Evolutionary conservation across 1,140 invertebrate genomes (phyloP), one percentile per base, ranked within the genome.

Genomic region (Lordiphosa mommai): DNA sequence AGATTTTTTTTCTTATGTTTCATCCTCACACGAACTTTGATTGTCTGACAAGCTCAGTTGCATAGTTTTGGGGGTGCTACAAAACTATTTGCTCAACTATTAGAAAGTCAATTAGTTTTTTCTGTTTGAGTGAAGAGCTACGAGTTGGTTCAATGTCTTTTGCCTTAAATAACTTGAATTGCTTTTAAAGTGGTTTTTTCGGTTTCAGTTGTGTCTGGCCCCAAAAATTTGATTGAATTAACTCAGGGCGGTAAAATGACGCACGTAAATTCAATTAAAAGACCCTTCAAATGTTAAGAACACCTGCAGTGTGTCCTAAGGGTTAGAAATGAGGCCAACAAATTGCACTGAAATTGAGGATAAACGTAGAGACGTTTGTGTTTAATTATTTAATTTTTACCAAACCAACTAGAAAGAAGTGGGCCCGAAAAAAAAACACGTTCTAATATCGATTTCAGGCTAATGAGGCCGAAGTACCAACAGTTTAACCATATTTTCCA

Each of bases 41-140:
- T 43, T 43, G 40, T 43, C 40, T 43, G 40, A 23, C 10, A 43
- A 43, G 27, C 20, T 43, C 13, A 13, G 40, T 23, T 43, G 40
- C 40, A 43, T 43, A 43, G 20, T 43, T 43, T 43, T 27, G 12
- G 40, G 10, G 40, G 40, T 23, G 40, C 23, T 27, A 43, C 40
- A 13, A 43, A 43, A 43, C 40, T 43, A 43, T 43, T 43, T 43
- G 40, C 40, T 29, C 20, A 43, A 43, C 40, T 43, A 43, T 43
- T 43, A 43, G 40, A 43, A 43, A 43, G 40, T 43, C 40, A 43
- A 43, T 43, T 43, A 43, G 40, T 43, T 43, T 43, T 13, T 29
- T 13, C 2, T 9, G n/a, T 10, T 41, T 13, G n/a, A 1, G 9
- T 12, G 12, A 3, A 34, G n/a, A 12, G 12, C 4, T n/a, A 10